Percentiles rank a stretch among this genome's conserved stretches.
These are phyloP conservation scores for Hipparchia sbordonii DNA, from an alignment of 2,888 invertebrate genomes.

Conservation along the genomic window DNA sequence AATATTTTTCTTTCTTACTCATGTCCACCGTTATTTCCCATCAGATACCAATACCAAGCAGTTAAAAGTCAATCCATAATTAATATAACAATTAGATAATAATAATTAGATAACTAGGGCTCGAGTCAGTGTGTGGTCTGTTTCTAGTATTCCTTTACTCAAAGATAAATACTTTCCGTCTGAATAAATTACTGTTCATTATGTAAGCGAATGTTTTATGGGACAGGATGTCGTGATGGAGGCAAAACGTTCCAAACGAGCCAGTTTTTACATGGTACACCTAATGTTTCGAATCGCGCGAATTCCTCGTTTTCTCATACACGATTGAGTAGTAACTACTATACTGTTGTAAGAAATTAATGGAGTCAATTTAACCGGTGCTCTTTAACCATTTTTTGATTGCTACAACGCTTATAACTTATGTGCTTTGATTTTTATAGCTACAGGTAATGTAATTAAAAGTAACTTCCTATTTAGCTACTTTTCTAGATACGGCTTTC, in stretches of 20 bases:
- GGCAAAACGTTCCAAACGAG: conserved; percentile 53
- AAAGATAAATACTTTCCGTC: conserved; percentile 40
- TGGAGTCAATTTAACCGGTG: conserved; percentile 1
- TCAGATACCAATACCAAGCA: neutral
- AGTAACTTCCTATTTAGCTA: too few relatives aligned
- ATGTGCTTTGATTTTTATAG: too few relatives aligned
- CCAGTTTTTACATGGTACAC: conserved; percentile 35
- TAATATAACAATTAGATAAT: neutral
- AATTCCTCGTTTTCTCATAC: conserved; percentile 35
- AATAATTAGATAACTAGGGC: conserved; percentile 7
- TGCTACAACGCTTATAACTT: neutral
- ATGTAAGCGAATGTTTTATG: conserved; percentile 74
- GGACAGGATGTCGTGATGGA: conserved; percentile 74
- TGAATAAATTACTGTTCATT: conserved; percentile 41
- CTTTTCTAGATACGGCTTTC: too few relatives aligned
- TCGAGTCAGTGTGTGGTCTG: conserved; percentile 35
- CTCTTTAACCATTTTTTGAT: neutral
- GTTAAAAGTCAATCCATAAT: neutral
- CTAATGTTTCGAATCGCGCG: conserved; percentile 36
- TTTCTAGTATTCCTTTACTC: conserved; percentile 46
- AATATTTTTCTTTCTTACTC: neutral
- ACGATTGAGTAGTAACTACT: conserved; percentile 39
- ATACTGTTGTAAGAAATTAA: conserved; percentile 21
- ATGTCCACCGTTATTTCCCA: neutral
- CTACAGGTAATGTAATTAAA: too few relatives aligned